A percentile compares a stretch with the other conserved stretches of the same genome.
Conservation (phyloP, 2,113 vertebrate species). For the Telmatochromis sp. region DNA sequence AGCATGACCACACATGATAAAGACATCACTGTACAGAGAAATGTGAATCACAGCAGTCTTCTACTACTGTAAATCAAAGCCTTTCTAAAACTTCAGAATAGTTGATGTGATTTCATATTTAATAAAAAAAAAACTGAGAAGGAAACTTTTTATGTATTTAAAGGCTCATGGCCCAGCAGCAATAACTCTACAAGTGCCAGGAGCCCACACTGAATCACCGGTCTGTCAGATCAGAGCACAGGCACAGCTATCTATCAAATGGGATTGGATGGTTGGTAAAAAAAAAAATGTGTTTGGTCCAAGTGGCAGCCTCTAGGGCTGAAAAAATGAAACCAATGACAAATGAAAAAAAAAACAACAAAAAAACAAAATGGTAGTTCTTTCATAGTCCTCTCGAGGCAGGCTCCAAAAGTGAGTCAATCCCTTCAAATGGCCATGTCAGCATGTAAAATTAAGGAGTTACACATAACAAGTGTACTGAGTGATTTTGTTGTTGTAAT, state of each 20-base stretch:
- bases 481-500: background rate
- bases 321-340: background rate
- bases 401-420: background rate
- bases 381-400: background rate
- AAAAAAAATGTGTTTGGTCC: background rate
- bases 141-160: background rate
- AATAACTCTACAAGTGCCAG: background rate
- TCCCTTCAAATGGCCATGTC: background rate
- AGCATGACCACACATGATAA: conserved; percentile 16
- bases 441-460: background rate
- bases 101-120: background rate
- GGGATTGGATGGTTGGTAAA: background rate
- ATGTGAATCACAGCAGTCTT: conserved; percentile 1
- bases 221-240: background rate
- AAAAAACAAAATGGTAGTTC: background rate
- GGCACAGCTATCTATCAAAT: background rate
- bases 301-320: background rate
- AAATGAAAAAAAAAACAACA: background rate
- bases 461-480: background rate
- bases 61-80: background rate
- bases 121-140: background rate
- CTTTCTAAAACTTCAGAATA: background rate
- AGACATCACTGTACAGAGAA: background rate
- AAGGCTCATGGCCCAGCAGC: background rate
- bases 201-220: background rate